phyloP scores from a whole-genome alignment of 2,113 vertebrate species.

The Micronisus gabar region DNA sequence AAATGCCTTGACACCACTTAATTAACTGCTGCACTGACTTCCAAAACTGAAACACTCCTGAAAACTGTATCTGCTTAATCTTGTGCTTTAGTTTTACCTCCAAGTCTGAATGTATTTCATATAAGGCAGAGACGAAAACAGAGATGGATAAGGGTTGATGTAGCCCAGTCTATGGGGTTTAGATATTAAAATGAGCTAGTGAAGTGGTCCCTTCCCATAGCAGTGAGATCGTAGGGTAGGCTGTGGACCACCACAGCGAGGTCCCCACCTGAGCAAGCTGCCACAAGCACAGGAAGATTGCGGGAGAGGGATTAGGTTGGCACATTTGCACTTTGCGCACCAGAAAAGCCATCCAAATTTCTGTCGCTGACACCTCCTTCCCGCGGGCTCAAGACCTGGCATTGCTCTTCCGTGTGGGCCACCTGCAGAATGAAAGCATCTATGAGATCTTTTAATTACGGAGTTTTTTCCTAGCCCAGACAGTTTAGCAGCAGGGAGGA shows the following conservation, averaged over 20 bases:
- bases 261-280: background rate
- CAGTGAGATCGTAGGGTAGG: background rate
- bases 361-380: background rate
- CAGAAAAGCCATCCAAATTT: background rate
- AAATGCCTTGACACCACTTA: background rate
- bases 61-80: background rate
- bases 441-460: background rate
- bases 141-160: background rate
- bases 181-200: background rate
- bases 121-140: background rate
- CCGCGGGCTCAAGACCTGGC: background rate
- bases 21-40: background rate
- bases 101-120: background rate
- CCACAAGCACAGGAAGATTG: rapidly evolving
- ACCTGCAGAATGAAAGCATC: background rate
- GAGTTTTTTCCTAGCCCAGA: rapidly evolving
- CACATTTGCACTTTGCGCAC: background rate
- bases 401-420: background rate
- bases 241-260: background rate
- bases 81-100: background rate
- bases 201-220: background rate
- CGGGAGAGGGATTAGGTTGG: background rate
- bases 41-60: background rate
- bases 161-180: background rate
- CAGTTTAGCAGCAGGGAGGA: background rate